Evolutionary conservation across 2,888 invertebrate genomes (phyloP), one percentile per base, ranked within the genome.

Genomic region (Chrysolina oricalcia): DNA sequence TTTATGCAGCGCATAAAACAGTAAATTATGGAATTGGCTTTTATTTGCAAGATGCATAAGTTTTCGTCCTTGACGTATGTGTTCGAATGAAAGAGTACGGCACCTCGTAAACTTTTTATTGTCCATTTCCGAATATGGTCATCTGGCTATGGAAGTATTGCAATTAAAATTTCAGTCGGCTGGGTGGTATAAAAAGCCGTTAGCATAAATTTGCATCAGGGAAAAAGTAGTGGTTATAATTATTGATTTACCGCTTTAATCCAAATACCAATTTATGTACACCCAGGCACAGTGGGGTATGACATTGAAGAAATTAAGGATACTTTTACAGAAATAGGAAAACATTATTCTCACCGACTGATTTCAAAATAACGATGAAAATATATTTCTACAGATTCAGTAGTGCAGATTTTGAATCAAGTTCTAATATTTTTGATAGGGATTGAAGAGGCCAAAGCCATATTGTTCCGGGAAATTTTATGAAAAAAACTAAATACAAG

Each of bases 171-270:
- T 50, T 68, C 50, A 68, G 53, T 48, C 48, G 21, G 21, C 40
- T 17, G 67, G 40, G 35, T 35, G 67, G 50, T n/a, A 68, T 68
- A 27, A 68, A 70, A 74, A 64, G 64, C 40, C 62, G 59, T 59
- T 65, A 43, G 62, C 70, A 70, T 70, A 70, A 74, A 74, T 74
- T 74, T 70, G 50, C 74, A 68, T 68, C 23, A n/a, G 9, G 50
- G 11, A 19, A 53, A 68, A 50, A 48, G 17, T 66, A 27, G 23
- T 66, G 10, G 21, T 43, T 53, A 48, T 66, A 74, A 74, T 74
- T 74, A 74, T 62, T 62, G 69, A 70, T 74, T 74, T 70, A 64
- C 64, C 65, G 74, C 56, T 56, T 56, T 35, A 48, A 59, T 46
- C 70, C 65, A 35, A 65, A 70, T 62, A 40, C n/a, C 53, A 73